Conservation (phyloP, 2,113 vertebrate genomes). For the Platysternon megacephalum region DNA sequence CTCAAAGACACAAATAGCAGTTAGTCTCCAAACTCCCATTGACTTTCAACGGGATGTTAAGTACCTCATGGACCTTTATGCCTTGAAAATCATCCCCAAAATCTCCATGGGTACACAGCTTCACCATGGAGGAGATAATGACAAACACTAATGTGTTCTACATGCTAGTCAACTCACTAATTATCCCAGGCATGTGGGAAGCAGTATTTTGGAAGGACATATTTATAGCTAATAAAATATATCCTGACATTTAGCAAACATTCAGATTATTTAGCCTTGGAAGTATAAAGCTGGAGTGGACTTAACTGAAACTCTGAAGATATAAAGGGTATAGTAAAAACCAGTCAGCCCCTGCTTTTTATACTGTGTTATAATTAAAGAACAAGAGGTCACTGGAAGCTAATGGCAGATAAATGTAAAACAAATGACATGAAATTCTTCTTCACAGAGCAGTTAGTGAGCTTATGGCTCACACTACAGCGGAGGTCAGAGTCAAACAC, state of each 20-base stretch:
- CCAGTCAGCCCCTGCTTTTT: background rate
- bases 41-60: too few relatives aligned
- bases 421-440: slow-evolving; percentile 56
- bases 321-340: background rate
- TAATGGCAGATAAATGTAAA: slow-evolving; percentile 47
- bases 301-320: background rate
- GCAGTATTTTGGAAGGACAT: background rate
- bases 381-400: background rate
- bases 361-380: slow-evolving; percentile 27
- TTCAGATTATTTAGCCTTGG: background rate
- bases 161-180: background rate
- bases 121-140: background rate
- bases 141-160: background rate
- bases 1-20: background rate
- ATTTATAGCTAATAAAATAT: background rate
- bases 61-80: too few relatives aligned
- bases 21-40: too few relatives aligned
- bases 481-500: slow-evolving; percentile 46
- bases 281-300: background rate
- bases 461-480: background rate
- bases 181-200: background rate
- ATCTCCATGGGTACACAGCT: too few relatives aligned
- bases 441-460: background rate
- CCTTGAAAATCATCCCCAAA: too few relatives aligned
- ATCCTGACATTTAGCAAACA: background rate